Evolutionary conservation across 2,888 invertebrate genomes (phyloP).

Genomic region (Cheilosia vernalis): DNA sequence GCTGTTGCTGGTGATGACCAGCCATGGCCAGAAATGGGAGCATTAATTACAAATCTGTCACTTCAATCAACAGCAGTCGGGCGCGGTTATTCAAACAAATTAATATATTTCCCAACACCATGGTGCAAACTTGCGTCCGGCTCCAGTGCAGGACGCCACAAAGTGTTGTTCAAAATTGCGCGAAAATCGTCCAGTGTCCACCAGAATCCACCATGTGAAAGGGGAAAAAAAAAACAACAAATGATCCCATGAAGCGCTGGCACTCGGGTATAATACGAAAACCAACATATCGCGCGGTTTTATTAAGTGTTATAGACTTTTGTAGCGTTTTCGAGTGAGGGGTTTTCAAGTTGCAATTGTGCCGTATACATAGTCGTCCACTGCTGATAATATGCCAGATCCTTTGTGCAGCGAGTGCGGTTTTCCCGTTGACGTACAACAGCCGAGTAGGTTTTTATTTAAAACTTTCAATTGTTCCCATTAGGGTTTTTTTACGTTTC

Average conservation of each 20-base stretch:
- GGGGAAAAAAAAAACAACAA: slow-evolving; percentile 2
- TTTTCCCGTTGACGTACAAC: slow-evolving; percentile 52
- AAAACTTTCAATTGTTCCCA: slow-evolving; percentile 70
- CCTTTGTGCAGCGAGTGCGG: slow-evolving; percentile 59
- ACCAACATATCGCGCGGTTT: slow-evolving; percentile 70
- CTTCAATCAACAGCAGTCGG: slow-evolving; percentile 75
- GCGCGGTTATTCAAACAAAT: slow-evolving; percentile 75
- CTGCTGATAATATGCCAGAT: slow-evolving; percentile 54
- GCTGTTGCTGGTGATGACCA: slow-evolving; percentile 60
- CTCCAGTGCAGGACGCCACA: slow-evolving; percentile 34
- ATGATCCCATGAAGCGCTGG: slow-evolving; percentile 5
- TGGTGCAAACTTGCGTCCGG: slow-evolving; percentile 2
- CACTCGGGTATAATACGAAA: slow-evolving; percentile 56
- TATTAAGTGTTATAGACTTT: slow-evolving; percentile 70
- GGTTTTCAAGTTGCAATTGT: slow-evolving; percentile 34
- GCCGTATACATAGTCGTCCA: slow-evolving; percentile 4
- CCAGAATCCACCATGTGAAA: slow-evolving; percentile 3
- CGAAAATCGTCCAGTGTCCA: slow-evolving; percentile 31
- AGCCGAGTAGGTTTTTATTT: slow-evolving; percentile 43
- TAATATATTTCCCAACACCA: slow-evolving; percentile 70
- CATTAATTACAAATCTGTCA: slow-evolving; percentile 75
- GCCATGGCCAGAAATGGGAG: slow-evolving; percentile 69
- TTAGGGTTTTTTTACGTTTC: slow-evolving; percentile 27
- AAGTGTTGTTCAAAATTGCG: slow-evolving; percentile 50
- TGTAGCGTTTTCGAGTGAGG: slow-evolving; percentile 64